Percentiles rank a stretch among this genome's conserved stretches.
These are phyloP conservation scores for Phocoena sinus DNA, from an alignment of 2,113 vertebrate species.

Conservation along the genomic window DNA sequence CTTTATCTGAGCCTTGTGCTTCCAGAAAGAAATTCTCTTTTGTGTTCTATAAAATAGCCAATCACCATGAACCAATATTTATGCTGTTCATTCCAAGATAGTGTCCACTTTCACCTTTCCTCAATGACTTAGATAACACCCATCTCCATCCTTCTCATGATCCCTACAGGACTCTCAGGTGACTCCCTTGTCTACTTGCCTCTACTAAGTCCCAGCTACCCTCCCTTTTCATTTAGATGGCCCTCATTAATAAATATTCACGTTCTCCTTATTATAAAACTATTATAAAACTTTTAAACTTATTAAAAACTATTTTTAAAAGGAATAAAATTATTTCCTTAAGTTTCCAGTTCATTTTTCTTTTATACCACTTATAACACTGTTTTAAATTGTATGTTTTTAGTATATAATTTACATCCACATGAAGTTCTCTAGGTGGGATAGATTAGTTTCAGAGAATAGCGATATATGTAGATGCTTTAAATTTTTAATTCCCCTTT, in stretches of 20 bases:
- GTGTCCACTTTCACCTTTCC: background rate
- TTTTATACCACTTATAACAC: background rate
- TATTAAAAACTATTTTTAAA: too few species aligned
- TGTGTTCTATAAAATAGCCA: background rate
- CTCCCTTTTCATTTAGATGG: background rate
- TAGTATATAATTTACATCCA: background rate
- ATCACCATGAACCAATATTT: background rate
- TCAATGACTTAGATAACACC: background rate
- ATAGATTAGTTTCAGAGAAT: background rate
- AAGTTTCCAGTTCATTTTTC: background rate
- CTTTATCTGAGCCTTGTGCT: background rate
- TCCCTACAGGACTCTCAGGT: background rate
- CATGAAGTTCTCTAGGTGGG: background rate
- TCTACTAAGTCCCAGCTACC: background rate
- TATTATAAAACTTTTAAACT: background rate
- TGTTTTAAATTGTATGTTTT: background rate
- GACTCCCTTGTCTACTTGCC: background rate
- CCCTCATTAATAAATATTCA: background rate
- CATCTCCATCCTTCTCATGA: background rate
- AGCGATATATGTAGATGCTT: background rate
- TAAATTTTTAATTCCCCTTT: background rate
- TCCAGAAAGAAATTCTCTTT: background rate
- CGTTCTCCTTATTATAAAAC: background rate
- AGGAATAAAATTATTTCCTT: background rate
- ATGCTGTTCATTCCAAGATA: background rate